Base-by-base conservation (phyloP, 2,113 vertebrate species). In the Dissostichus mawsoni region DNA sequence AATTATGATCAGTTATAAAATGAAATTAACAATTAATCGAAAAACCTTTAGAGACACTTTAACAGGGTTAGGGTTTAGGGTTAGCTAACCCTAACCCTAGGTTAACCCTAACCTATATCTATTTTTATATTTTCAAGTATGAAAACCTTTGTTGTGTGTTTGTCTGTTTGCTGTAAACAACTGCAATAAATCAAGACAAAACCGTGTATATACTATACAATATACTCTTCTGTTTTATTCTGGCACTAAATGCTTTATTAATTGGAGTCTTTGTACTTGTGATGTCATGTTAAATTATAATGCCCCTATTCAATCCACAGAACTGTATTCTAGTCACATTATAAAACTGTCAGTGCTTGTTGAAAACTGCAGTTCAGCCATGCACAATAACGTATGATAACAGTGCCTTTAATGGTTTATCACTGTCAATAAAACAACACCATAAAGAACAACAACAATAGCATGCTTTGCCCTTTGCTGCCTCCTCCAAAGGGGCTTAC, bases 401-500 rank as follows among this genome's bases (percentile, higher is more conserved):
- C 56, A 70, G 3, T 20, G 55, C 62, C 41, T 72, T 80, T 55
- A 69, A 5, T 45, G 48, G 64, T 81, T 84, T 87, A 76, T 51
- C 76, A 67, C 29, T 52, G 10, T 74, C 68, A 69, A 73, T 82
- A 81, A 83, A 87, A 68, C 25, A 71, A 68, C 12, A 58, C 55
- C 18, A 83, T 48, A 79, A 83, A 87, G 29, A 80, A 76, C 25
- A 65, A 45, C 72, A 75, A 83, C 58, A 87, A 72, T 56, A 85
- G 48, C 58, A 50, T 69, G 36, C 33, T 82, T 71, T 86, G 61
- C 45, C 69, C 72, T 85, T 56, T 72, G 68, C 36, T 62, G 50
- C 18, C 33, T 69, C 63, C 52, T 81, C 65, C 52, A 76, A 25
- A 67, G 50, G 64, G 67, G 3, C 73, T 77, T 81, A 61, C 23